Evolutionary conservation across 2,113 vertebrate genomes (phyloP), one percentile per base, ranked within the genome.

Genomic region (Microtus pennsylvanicus): DNA sequence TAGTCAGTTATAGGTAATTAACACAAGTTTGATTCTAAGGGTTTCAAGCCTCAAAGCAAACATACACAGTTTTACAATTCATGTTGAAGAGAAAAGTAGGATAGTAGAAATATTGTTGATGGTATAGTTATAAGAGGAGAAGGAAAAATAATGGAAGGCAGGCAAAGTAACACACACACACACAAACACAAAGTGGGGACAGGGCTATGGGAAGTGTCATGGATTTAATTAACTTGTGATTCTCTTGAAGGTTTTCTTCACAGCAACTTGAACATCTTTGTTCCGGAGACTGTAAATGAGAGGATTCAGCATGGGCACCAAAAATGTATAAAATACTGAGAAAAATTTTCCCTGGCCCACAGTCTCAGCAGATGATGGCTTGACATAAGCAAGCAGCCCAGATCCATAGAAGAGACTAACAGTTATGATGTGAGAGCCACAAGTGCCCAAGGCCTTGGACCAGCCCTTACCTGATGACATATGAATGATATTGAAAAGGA

Each of bases 271-370:
- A 69, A 97, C 96, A 63, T 97, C 96, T 8, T 97, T 96, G 28
- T 97, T 98, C 75, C 97, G 94, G 42, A 96, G 52, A 2, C 95
- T 97, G 30, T 97, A 98, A 88, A 94, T 89, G 14, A 95, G 38
- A 6, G 93, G 93, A 14, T 97, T 98, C 21, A 97, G 3, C 96
- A 97, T 88, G 12, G 97, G 96, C 0, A 97, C 76, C 55, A 93
- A 61, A 58, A 58, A 67, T 1, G 80, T 94, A 0, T 91, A 95
- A 92, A 97, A 92, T 2, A 95, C 61, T 19, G 95, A 97, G n/a
- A 91, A 95, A 63, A 93, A 58, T 50, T 94, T 96, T 1, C 88
- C 90, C 28, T 89, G n/a, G 1, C 5, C 52, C 3, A 93, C 6
- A 78, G 61, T 65, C 0, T 42, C 17, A 45, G 28, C 3, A 35